Evolutionary conservation across 2,113 vertebrate genomes (phyloP).

Genomic region (Corydoras maculifer): DNA sequence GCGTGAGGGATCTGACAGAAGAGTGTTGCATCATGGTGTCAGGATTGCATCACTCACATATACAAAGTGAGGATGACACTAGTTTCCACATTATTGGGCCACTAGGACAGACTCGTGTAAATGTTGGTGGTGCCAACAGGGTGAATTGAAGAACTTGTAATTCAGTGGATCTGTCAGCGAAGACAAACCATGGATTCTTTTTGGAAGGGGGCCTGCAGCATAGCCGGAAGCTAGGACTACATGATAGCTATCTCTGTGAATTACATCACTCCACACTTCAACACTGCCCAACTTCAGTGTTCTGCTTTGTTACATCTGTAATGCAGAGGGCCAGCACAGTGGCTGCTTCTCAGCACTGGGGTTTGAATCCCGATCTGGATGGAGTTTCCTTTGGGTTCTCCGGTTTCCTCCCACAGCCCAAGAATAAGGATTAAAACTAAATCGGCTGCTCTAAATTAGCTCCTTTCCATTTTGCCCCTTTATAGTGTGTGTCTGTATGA

Average conservation of each 20-base stretch:
- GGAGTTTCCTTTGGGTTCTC: too few species aligned
- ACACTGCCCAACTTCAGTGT: not conserved
- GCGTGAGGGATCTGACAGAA: not conserved
- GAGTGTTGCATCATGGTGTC: conserved; percentile 13
- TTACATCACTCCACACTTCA: not conserved
- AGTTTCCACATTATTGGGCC: not conserved
- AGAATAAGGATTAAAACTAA: too few species aligned
- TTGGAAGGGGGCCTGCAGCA: too few species aligned
- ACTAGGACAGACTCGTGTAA: not conserved
- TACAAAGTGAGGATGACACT: not conserved
- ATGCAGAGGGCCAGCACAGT: not conserved
- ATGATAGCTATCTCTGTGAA: not conserved
- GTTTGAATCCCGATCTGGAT: too few species aligned
- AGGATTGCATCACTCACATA: conserved; percentile 7
- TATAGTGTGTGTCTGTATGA: too few species aligned
- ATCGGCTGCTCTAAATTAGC: too few species aligned
- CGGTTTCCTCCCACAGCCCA: too few species aligned
- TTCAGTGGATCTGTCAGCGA: not conserved
- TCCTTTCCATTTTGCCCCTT: too few species aligned
- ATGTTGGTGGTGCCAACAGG: not conserved
- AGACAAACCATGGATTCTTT: not conserved
- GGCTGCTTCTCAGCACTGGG: too few species aligned
- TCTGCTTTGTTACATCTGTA: not conserved
- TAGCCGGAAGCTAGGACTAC: not conserved
- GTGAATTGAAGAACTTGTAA: not conserved